Evolutionary conservation across 2,888 invertebrate species (phyloP), one percentile per base, ranked within the genome.

Genomic region (Lochmaea crataegi): DNA sequence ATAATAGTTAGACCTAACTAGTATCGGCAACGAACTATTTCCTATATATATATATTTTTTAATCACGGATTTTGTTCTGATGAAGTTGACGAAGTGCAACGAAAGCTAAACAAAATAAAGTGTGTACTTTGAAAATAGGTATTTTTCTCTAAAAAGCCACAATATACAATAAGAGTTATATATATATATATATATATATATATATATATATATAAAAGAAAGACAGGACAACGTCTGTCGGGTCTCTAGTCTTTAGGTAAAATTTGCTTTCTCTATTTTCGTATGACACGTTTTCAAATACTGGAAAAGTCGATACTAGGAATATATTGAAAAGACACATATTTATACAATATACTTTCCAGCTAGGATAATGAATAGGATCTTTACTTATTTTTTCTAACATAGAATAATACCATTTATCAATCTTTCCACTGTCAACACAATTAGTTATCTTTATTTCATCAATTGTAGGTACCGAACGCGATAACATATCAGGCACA

Each of bases 301-400:
- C 72, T 73, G 22, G 63, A n/a, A 10, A 67, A 63, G 14, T 64
- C 58, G 10, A 51, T 38, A 32, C 77, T 48, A 11, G 71, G 71
- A 9, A 64, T 73, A 41, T 53, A 48, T 7, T 63, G 57, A 63
- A 57, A 22, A 32, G 32, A 22, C 22, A 80, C 70, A 72, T 72
- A 73, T 45, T 79, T 79, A 70, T 73, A 78, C 42, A 80, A 41
- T 65, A 66, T 1, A 80, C 60, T 58, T 76, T 58, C 75, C 75
- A 80, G 11, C 48, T 32, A 18, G 77, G 65, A 75, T 67, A 80
- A 22, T 66, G 60, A 22, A 60, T 14, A 16, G 77, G 78, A 22
- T 71, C 57, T 22, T 41, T 51, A 7, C 14, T 16, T 12, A 77
- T 53, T 11, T 58, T 63, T 2, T 74, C 66, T 26, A 60, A 10